Percentiles rank a stretch among this genome's conserved stretches.
These are phyloP conservation scores for Sula dactylatra DNA, from an alignment of 2,113 vertebrate genomes.

Conservation along the genomic window DNA sequence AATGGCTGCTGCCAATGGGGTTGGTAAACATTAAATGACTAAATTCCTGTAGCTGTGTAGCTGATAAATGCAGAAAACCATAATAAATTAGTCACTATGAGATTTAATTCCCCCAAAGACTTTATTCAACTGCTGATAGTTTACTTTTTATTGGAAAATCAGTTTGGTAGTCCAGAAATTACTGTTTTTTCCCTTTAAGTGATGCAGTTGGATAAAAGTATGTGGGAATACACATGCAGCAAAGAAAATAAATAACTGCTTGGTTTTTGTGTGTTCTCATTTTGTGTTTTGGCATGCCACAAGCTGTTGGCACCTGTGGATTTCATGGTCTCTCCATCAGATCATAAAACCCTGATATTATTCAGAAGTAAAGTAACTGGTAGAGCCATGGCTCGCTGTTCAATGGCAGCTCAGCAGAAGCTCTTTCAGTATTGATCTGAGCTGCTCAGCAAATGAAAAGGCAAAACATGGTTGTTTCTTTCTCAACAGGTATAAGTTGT, in stretches of 20 bases:
- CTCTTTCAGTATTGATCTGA: not conserved
- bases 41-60: conserved; percentile 7
- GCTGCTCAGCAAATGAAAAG: not conserved
- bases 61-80: not conserved
- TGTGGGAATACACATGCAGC: not conserved
- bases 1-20: conserved; percentile 98
- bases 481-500: not conserved
- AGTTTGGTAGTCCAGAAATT: not conserved
- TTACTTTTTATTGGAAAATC: not conserved
- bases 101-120: not conserved
- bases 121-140: not conserved
- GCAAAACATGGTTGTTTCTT: not conserved
- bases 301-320: not conserved
- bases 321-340: not conserved
- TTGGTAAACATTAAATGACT: conserved; percentile 78
- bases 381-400: not conserved
- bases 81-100: not conserved
- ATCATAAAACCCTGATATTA: not conserved
- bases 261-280: not conserved
- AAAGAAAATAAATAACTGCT: not conserved
- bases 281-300: not conserved
- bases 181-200: not conserved
- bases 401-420: not conserved
- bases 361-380: not conserved
- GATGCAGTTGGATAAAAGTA: not conserved